Conservation (phyloP, 2,888 invertebrate species). For the Catocala fraxini region DNA sequence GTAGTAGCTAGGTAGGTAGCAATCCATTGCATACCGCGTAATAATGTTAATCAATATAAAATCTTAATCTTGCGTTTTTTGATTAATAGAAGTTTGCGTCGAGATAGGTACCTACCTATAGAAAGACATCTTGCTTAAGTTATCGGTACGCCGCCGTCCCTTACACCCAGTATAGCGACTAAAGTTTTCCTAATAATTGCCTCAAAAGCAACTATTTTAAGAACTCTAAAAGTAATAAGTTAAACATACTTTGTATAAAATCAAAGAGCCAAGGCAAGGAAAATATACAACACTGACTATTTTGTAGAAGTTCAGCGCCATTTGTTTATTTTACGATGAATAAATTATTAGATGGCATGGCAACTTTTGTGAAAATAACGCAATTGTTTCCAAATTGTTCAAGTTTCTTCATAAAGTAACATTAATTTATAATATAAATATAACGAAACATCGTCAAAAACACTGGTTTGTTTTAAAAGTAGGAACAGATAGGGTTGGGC, state of each 20-base stretch:
- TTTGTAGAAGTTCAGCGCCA: slow-evolving; percentile 7
- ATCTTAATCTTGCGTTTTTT: no score
- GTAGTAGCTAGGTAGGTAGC: no score
- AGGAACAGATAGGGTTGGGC: slow-evolving; percentile 7
- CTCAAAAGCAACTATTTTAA: background rate
- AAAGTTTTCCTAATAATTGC: no score
- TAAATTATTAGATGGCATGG: slow-evolving; percentile 18
- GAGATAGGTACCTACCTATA: no score
- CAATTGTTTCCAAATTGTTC: slow-evolving; percentile 29
- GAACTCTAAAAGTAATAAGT: background rate
- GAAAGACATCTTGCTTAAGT: no score
- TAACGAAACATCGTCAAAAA: slow-evolving; percentile 15
- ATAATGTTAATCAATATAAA: no score
- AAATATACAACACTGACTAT: slow-evolving; percentile 3
- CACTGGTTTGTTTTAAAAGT: slow-evolving; percentile 15
- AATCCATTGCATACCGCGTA: no score
- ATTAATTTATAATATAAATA: slow-evolving; percentile 27
- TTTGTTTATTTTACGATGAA: slow-evolving; percentile 21
- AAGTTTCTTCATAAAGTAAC: slow-evolving; percentile 21
- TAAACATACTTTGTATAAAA: background rate
- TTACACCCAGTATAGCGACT: no score
- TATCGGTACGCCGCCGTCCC: no score
- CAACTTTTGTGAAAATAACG: slow-evolving; percentile 19
- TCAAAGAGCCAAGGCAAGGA: background rate
- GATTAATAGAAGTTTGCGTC: no score